Conservation (phyloP, 2,113 vertebrate genomes). For the Malaclemys terrapin region DNA sequence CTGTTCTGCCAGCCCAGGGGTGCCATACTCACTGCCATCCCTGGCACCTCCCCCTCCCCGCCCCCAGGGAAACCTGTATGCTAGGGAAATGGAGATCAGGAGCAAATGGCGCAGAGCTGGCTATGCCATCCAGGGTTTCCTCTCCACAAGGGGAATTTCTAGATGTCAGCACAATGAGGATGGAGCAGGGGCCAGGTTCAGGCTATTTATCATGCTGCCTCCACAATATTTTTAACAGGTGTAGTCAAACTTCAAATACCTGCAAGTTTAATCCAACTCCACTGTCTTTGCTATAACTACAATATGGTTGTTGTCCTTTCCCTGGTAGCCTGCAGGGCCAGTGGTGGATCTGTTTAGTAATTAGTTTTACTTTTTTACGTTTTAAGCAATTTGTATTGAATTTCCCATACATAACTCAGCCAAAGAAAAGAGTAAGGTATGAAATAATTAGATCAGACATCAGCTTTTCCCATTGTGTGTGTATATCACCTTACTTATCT, state of each 20-base stretch:
- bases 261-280: not conserved
- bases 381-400: not conserved
- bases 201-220: not conserved
- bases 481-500: not conserved
- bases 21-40: not conserved
- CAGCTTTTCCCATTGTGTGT: not conserved
- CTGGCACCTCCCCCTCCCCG: not conserved
- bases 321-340: not conserved
- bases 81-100: not conserved
- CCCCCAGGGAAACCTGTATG: not conserved
- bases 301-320: not conserved
- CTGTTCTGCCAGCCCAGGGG: not conserved
- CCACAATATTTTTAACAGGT: not conserved
- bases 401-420: not conserved
- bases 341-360: not conserved
- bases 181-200: not conserved
- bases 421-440: not conserved
- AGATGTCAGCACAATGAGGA: not conserved
- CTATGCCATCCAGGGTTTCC: not conserved
- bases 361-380: constrained; percentile 4
- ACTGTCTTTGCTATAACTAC: not conserved
- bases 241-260: not conserved
- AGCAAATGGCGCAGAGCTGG: not conserved
- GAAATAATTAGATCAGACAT: not conserved
- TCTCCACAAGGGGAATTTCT: not conserved